Conservation (phyloP, 2,888 invertebrate genomes). For the Dicranocentrus wangi region DNA sequence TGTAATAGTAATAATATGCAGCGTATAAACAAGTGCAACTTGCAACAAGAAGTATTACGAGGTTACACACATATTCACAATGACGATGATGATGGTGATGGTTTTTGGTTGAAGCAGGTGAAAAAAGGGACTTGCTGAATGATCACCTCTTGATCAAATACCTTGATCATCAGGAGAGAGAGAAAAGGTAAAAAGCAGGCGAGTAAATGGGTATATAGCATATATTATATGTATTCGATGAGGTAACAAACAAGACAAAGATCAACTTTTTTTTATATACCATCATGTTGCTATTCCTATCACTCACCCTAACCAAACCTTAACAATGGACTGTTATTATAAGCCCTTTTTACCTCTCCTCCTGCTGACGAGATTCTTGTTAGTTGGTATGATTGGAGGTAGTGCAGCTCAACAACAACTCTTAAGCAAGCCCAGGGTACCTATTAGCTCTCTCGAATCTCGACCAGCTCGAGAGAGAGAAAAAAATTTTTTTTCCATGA, state of each 20-base stretch:
- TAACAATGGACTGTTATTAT: constrained; percentile 13
- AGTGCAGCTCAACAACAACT: constrained; percentile 33
- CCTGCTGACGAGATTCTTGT: constrained; percentile 71
- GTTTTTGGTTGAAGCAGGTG: constrained; percentile 56
- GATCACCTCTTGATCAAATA: constrained; percentile 45
- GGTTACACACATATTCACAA: too few species aligned
- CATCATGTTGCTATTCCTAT: not conserved
- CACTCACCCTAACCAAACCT: not conserved
- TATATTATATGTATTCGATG: constrained; percentile 12
- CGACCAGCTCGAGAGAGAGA: constrained; percentile 11
- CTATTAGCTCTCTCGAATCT: constrained; percentile 40
- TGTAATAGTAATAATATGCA: constrained; percentile 28
- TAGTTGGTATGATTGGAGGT: constrained; percentile 65
- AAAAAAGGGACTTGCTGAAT: constrained; percentile 54
- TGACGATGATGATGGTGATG: too few species aligned
- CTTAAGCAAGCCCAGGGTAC: too few species aligned
- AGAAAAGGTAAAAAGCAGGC: constrained; percentile 23
- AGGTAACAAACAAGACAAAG: constrained; percentile 51
- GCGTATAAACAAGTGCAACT: constrained; percentile 7
- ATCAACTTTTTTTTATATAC: constrained; percentile 32
- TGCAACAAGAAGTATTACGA: not conserved
- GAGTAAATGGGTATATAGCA: constrained; percentile 17
- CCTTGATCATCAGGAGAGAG: constrained; percentile 35
- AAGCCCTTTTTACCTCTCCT: constrained; percentile 33
- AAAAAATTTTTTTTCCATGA: too few species aligned